Evolutionary conservation across 2,888 invertebrate species (phyloP).

Genomic region (Periphyllus acericola): DNA sequence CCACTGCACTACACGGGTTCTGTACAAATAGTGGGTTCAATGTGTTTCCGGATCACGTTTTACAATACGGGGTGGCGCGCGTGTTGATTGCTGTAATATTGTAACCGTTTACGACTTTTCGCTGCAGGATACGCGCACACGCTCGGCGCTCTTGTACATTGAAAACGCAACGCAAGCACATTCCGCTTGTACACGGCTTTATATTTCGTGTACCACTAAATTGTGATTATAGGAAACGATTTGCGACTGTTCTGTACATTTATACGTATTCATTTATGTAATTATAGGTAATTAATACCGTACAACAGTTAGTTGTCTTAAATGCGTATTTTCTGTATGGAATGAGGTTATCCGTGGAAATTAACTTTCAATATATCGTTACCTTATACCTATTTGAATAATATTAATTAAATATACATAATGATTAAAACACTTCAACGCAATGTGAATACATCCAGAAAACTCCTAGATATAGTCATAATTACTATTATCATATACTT

Average conservation of each 20-base stretch:
- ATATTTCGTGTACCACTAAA: neutral
- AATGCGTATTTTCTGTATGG: no score
- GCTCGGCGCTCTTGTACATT: neutral
- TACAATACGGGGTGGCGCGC: neutral
- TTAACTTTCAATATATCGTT: no score
- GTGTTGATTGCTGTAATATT: neutral
- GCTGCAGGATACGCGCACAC: neutral
- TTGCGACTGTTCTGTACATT: neutral
- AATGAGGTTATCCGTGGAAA: no score
- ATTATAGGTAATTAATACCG: neutral
- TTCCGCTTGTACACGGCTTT: neutral
- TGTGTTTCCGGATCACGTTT: slow-evolving; percentile 24
- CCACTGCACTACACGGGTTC: neutral
- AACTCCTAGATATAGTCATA: no score
- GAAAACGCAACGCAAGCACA: neutral
- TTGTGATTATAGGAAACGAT: neutral
- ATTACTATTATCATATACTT: no score
- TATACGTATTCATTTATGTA: neutral
- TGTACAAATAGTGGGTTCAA: neutral
- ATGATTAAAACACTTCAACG: no score
- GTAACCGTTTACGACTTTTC: slow-evolving; percentile 10
- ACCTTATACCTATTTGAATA: no score
- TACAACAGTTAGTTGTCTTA: no score
- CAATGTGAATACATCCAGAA: no score
- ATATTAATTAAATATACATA: no score